phyloP scores from a whole-genome alignment of 2,888 invertebrate species.

The Barypeithes pellucidus region DNA sequence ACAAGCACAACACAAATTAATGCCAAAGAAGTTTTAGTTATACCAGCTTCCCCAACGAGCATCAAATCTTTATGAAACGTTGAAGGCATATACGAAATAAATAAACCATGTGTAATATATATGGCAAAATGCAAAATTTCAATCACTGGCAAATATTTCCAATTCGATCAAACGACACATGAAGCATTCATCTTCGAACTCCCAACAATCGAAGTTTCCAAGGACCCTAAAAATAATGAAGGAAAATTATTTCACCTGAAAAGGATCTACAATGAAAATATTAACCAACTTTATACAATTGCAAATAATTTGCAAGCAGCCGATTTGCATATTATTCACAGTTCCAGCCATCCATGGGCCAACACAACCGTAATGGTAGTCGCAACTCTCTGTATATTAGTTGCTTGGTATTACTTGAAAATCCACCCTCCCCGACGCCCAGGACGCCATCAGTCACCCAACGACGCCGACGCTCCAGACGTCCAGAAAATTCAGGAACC shows the following conservation, averaged over 20 bases:
- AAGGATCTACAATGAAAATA: not conserved
- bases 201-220: not conserved
- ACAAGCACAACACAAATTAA: constrained; percentile 1
- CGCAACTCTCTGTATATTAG: not conserved
- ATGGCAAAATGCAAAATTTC: constrained; percentile 8
- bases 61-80: not conserved
- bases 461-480: not conserved
- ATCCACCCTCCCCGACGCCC: not conserved
- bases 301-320: not conserved
- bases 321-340: not conserved
- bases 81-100: constrained; percentile 12
- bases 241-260: not conserved
- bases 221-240: not conserved
- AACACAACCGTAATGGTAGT: not conserved
- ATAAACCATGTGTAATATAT: not conserved
- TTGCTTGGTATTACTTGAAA: not conserved
- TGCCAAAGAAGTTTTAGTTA: not conserved
- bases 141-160: constrained; percentile 1
- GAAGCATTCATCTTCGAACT: constrained; percentile 11
- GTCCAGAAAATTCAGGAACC: constrained; percentile 8
- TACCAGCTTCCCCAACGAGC: not conserved
- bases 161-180: not conserved
- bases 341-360: not conserved
- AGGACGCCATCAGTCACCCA: not conserved
- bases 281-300: not conserved